Evolutionary conservation across 2,888 invertebrate genomes (phyloP), one percentile per base, ranked within the genome.

Genomic region (Cabera pusaria): DNA sequence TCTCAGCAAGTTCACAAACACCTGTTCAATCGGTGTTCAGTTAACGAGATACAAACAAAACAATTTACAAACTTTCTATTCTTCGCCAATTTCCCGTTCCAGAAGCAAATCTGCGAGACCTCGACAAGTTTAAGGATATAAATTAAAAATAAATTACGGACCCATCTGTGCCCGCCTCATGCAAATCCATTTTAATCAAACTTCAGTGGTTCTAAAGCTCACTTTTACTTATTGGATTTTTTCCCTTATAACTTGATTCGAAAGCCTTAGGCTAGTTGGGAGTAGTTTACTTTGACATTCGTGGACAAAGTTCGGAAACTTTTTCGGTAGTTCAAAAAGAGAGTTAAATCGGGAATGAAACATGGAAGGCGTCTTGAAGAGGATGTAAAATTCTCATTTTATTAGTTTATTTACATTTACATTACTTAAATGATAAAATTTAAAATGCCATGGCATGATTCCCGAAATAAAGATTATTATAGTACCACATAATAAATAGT

Each of bases 81-180:
- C 25, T 9, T 32, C 36, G n/a, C 20, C 19, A 29, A 38, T 17
- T 33, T 40, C 31, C 37, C 19, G 32, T 37, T 25, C 19, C 33
- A 38, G 40, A 73, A 71, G 63, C 60, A 48, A 27, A 44, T 57
- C 52, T 17, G 14, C 59, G 59, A 52, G 57, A 66, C 54, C 63
- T 66, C 64, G 62, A 69, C 44, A 82, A 82, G 71, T 80, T 83
- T 74, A 62, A 58, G 72, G 72, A 76, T 72, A 82, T 82, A 82
- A 83, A 85, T 85, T 84, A 84, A 82, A 83, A 82, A 83, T 81
- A 80, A 82, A 82, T 82, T 78, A 79, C 65, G 63, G 62, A 64
- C 64, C 61, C 84, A 82, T 81, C 79, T 78, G 83, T 62, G 60
- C 50, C 64, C 67, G 72, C 62, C 68, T 71, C 69, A 82, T 78